These are phyloP conservation scores for Ciconia nigra DNA, from an alignment of 2,797 vertebrate genomes.

Conservation along the genomic window DNA sequence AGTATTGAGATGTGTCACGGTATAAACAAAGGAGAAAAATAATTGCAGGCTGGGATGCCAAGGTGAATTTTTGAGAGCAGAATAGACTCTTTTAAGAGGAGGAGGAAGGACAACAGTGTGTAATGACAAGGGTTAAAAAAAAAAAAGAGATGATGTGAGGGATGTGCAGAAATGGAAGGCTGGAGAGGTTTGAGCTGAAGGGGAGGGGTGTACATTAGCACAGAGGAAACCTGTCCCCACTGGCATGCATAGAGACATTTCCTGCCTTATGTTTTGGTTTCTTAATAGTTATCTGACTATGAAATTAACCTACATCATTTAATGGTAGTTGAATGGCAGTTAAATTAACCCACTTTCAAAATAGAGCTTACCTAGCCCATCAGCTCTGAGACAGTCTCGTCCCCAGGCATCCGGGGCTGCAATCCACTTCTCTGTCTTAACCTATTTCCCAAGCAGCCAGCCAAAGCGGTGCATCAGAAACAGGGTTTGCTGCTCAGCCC, in stretches of 20 bases:
- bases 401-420: constrained; percentile 32
- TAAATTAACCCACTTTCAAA: constrained; percentile 68
- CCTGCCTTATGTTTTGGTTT: constrained; percentile 53
- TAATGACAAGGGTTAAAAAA: not conserved
- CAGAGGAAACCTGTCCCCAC: constrained; percentile 22
- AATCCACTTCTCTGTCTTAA: constrained; percentile 32
- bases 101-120: not conserved
- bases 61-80: not conserved
- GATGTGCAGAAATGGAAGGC: constrained; percentile 39
- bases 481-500: not conserved
- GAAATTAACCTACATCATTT: constrained; percentile 57
- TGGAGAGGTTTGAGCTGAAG: constrained; percentile 28
- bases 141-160: not conserved
- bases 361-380: constrained; percentile 28
- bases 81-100: not conserved
- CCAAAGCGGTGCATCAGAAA: not conserved
- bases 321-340: constrained; percentile 36
- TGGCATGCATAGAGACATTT: constrained; percentile 17
- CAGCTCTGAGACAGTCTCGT: constrained; percentile 30
- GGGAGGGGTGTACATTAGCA: not conserved
- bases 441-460: constrained; percentile 48
- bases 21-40: not conserved
- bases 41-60: not conserved
- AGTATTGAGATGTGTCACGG: not conserved
- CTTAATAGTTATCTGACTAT: constrained; percentile 55